Conservation (phyloP, 2,113 vertebrate genomes). For the Platichthys flesus region DNA sequence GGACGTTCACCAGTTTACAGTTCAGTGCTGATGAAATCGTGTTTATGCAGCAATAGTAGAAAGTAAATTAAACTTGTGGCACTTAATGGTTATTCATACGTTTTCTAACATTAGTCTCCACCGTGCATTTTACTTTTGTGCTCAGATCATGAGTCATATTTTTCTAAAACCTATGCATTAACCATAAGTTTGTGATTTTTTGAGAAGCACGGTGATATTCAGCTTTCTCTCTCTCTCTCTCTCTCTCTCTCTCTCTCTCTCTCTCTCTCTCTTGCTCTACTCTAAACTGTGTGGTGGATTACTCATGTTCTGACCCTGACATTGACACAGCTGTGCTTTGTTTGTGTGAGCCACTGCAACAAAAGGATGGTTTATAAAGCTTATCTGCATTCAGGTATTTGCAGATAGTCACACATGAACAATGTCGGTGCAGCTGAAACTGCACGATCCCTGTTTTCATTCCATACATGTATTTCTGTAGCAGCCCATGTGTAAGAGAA, state of each 20-base stretch:
- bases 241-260: too few species aligned
- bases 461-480: conserved; percentile 1
- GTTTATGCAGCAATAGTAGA: not conserved
- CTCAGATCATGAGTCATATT: not conserved
- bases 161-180: too few species aligned
- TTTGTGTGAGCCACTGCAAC: not conserved
- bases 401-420: not conserved
- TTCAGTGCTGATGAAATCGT: not conserved
- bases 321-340: not conserved
- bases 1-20: not conserved
- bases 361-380: too few species aligned
- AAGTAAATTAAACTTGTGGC: not conserved
- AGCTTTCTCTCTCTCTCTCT: conserved; percentile 1
- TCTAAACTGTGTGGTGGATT: conserved; percentile 8
- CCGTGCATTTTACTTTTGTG: too few species aligned
- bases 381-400: too few species aligned
- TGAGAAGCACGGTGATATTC: not conserved
- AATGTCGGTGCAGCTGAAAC: too few species aligned
- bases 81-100: not conserved
- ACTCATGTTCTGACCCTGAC: not conserved
- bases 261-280: too few species aligned
- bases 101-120: too few species aligned
- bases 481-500: not conserved
- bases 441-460: not conserved
- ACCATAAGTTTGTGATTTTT: too few species aligned